phyloP scores from a whole-genome alignment of 30 jellyfish, hydroid and myxozoan genomes.

The Catostylus mosaicus region DNA sequence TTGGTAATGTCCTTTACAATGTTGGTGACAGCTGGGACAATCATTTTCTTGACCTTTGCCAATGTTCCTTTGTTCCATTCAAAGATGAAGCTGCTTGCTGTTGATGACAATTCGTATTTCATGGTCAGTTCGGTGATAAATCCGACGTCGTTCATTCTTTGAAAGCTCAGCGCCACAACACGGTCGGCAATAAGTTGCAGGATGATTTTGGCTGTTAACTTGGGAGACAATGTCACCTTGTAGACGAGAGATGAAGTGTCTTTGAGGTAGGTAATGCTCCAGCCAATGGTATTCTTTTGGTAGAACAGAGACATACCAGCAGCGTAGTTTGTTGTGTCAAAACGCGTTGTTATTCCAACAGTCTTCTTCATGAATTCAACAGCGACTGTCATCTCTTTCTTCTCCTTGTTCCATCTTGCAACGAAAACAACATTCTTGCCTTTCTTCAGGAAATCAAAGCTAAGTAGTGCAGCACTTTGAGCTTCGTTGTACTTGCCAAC shows the following conservation, averaged over 20 bases:
- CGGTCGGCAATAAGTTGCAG: conserved; percentile 78
- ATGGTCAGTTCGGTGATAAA: conserved; percentile 70
- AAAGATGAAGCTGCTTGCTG: conserved; percentile 69
- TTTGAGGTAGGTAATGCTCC: conserved; percentile 40
- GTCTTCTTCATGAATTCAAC: conserved; percentile 59
- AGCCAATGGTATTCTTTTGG: conserved; percentile 64
- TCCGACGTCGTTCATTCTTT: conserved; percentile 48
- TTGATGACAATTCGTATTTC: conserved; percentile 71
- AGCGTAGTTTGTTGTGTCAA: conserved; percentile 62
- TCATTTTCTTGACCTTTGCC: conserved; percentile 25
- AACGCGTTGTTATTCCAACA: conserved; percentile 77
- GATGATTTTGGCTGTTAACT: conserved; percentile 58
- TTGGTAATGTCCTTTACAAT: conserved; percentile 19
- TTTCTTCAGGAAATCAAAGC: conserved; percentile 50
- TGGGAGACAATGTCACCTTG: conserved; percentile 77
- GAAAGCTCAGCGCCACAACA: conserved; percentile 71
- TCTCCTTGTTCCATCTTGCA: conserved; percentile 61
- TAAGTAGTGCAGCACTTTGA: conserved; percentile 34
- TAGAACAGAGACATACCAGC: conserved; percentile 70
- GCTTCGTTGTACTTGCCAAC: conserved; percentile 60
- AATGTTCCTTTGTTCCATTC: conserved; percentile 88
- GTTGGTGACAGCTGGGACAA: conserved; percentile 39
- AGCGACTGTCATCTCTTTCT: conserved; percentile 62
- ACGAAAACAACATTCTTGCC: conserved; percentile 63
- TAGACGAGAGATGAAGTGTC: conserved; percentile 70